Conservation (phyloP, 2,888 invertebrate genomes). For the Acanthosoma haemorrhoidale region DNA sequence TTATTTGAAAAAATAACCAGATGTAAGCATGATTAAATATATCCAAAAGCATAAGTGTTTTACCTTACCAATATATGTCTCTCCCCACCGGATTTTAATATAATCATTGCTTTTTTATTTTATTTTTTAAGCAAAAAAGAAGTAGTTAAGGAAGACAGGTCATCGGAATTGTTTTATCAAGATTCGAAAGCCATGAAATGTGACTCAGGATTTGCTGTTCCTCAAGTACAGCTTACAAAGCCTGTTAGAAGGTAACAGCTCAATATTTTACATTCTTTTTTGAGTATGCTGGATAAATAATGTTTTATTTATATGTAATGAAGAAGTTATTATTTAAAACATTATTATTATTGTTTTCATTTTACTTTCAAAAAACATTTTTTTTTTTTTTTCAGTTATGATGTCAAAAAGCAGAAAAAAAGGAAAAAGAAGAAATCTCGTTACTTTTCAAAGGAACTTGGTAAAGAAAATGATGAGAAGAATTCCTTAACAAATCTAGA, state of each 20-base stretch:
- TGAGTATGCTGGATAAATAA: too few species aligned
- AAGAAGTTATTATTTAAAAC: too few species aligned
- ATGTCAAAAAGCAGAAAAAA: constrained; percentile 13
- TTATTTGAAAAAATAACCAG: too few species aligned
- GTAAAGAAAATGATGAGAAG: constrained; percentile 13
- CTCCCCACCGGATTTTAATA: too few species aligned
- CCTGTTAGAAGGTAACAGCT: neutral
- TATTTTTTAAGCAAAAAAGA: neutral
- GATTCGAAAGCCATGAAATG: neutral
- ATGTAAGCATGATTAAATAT: too few species aligned
- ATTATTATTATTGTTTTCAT: too few species aligned
- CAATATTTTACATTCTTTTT: too few species aligned
- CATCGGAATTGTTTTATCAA: neutral
- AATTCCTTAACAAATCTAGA: neutral
- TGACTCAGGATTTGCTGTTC: neutral
- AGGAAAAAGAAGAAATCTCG: constrained; percentile 4
- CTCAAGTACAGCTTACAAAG: constrained; percentile 17
- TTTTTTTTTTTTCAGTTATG: constrained; percentile 3
- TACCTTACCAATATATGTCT: too few species aligned
- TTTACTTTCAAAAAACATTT: neutral
- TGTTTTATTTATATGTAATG: too few species aligned
- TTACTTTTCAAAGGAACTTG: neutral
- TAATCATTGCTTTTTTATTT: too few species aligned
- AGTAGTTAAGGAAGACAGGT: neutral
- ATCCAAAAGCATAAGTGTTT: too few species aligned